Conservation (phyloP, 2,797 vertebrate species). For the Chelidonichthys spinosus region DNA sequence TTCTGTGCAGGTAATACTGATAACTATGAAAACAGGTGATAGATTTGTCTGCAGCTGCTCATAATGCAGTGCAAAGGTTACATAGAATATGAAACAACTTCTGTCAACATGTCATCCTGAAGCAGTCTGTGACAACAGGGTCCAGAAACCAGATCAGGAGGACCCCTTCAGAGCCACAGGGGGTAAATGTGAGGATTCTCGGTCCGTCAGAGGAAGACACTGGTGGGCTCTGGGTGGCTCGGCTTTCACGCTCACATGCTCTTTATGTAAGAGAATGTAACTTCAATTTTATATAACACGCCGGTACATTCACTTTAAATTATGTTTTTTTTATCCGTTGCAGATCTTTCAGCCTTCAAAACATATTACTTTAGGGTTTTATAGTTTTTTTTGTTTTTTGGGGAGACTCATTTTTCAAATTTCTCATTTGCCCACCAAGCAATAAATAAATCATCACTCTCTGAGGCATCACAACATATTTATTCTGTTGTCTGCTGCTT, state of each 20-base stretch:
- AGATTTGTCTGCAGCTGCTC: neutral
- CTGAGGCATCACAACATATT: neutral
- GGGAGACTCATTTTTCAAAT: neutral
- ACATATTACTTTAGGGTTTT: neutral
- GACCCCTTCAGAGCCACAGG: neutral
- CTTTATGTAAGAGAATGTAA: constrained; percentile 4
- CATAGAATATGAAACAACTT: neutral
- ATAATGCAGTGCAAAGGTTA: neutral
- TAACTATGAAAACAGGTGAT: neutral
- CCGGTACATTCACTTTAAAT: no score
- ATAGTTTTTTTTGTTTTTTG: neutral
- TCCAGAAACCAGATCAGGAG: neutral
- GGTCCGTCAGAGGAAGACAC: neutral
- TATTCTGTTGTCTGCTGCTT: neutral
- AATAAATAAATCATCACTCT: neutral
- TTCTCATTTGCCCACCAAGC: neutral
- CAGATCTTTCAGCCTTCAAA: neutral
- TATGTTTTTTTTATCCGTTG: neutral
- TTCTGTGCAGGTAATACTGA: neutral
- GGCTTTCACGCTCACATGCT: neutral
- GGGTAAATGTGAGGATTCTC: neutral
- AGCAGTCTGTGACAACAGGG: neutral
- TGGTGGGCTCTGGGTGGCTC: constrained; percentile 1
- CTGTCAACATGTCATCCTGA: neutral
- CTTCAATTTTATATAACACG: neutral